phyloP scores from a whole-genome alignment of 2,888 invertebrate species.

The Drosophila pseudotakahashii region DNA sequence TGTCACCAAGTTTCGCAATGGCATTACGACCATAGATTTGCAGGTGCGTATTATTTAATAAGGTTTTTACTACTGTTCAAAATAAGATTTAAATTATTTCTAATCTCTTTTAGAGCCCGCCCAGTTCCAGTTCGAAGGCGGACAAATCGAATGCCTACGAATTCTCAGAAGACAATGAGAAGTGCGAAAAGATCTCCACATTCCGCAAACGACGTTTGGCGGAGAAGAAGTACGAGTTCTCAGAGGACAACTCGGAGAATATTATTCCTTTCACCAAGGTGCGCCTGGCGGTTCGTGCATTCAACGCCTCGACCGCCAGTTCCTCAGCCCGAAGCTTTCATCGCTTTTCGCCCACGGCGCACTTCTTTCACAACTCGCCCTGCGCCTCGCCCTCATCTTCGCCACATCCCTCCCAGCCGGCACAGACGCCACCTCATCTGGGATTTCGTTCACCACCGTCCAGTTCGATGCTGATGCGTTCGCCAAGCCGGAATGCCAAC shows the following conservation, averaged over 20 bases:
- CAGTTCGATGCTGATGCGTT: constrained; percentile 77
- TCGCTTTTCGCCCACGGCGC: constrained; percentile 69
- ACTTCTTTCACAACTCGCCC: constrained; percentile 83
- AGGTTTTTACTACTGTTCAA: not conserved
- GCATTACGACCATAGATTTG: constrained; percentile 82
- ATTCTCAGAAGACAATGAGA: constrained; percentile 93
- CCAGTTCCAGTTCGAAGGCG: constrained; percentile 86
- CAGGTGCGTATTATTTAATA: constrained; percentile 56
- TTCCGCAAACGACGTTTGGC: constrained; percentile 93
- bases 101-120: constrained; percentile 40
- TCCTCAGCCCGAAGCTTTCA: constrained; percentile 66
- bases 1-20: constrained; percentile 83
- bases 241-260: constrained; percentile 90
- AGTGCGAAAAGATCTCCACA: constrained; percentile 93
- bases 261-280: constrained; percentile 85
- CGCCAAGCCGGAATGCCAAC: constrained; percentile 78
- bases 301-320: constrained; percentile 45
- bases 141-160: constrained; percentile 88
- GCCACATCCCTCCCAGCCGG: constrained; percentile 75
- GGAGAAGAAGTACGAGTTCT: constrained; percentile 96
- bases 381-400: constrained; percentile 84
- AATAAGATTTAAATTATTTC: not conserved
- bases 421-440: constrained; percentile 66
- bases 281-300: constrained; percentile 70
- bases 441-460: constrained; percentile 82